Conservation (phyloP, 2,797 vertebrate genomes). For the Xiphorhynchus erythropygius region DNA sequence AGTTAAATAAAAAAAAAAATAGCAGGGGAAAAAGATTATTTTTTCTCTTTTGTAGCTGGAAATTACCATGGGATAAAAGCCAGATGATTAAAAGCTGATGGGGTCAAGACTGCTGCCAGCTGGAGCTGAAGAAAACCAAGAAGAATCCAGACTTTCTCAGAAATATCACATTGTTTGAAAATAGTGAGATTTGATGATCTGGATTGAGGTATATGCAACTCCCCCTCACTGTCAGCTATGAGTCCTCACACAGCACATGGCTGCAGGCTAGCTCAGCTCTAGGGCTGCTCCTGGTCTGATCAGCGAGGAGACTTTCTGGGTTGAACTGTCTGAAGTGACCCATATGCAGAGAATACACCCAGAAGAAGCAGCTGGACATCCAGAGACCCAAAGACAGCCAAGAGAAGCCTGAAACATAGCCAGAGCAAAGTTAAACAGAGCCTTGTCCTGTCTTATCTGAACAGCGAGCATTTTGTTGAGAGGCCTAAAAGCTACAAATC, state of each 20-base stretch:
- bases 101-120: not conserved
- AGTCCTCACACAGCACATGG: fast-evolving
- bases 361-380: not conserved
- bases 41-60: not conserved
- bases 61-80: not conserved
- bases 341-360: not conserved
- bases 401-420: not conserved
- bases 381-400: not conserved
- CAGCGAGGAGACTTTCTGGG: not conserved
- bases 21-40: not conserved
- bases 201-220: not conserved
- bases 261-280: not conserved
- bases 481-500: not conserved
- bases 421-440: not conserved
- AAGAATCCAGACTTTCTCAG: not conserved
- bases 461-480: not conserved
- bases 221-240: not conserved
- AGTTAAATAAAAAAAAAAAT: not conserved
- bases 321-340: not conserved
- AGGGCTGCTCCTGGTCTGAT: not conserved
- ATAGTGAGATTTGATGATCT: not conserved
- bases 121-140: not conserved
- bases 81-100: not conserved
- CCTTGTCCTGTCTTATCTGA: not conserved
- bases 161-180: not conserved